A percentile compares a stretch with the other conserved stretches of the same genome.
Evolutionary conservation across 1,140 invertebrate species (phyloP).

Genomic region (Procambarus clarkii): DNA sequence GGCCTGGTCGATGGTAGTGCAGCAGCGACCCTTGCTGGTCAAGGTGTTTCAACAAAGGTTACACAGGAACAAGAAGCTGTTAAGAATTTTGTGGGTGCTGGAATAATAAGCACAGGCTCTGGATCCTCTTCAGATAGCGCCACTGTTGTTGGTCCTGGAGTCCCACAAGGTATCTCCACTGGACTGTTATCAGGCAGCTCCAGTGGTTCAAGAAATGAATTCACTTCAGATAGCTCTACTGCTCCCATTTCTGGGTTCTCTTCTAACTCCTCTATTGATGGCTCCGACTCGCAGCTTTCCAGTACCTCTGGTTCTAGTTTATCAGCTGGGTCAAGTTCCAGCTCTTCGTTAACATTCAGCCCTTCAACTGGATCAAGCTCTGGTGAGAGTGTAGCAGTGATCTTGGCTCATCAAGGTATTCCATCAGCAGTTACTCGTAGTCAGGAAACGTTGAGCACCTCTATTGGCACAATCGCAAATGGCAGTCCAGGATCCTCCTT

Average conservation of each 20-base stretch:
- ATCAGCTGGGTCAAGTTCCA: neutral
- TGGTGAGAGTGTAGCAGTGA: constrained; percentile 9
- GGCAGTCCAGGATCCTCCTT: constrained; percentile 1
- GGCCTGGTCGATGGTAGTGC: neutral
- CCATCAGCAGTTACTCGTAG: neutral
- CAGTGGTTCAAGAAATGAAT: too few relatives aligned
- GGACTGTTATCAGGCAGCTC: too few relatives aligned
- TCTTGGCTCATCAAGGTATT: constrained; percentile 9
- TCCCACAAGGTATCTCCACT: neutral
- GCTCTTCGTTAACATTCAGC: neutral
- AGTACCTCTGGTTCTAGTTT: neutral
- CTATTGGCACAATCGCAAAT: neutral
- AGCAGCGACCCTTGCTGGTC: neutral
- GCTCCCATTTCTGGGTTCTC: too few relatives aligned
- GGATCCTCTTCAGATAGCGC: neutral
- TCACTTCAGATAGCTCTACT: too few relatives aligned
- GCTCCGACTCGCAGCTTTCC: neutral
- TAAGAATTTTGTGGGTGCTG: neutral
- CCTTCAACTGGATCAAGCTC: neutral
- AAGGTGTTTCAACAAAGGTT: neutral
- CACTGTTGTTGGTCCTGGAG: neutral
- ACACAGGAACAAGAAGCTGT: neutral
- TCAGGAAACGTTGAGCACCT: neutral
- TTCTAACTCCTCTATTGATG: too few relatives aligned
- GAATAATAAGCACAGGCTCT: neutral